phyloP scores from a whole-genome alignment of 2,797 vertebrate genomes.

The Melanotaenia maccullochi region DNA sequence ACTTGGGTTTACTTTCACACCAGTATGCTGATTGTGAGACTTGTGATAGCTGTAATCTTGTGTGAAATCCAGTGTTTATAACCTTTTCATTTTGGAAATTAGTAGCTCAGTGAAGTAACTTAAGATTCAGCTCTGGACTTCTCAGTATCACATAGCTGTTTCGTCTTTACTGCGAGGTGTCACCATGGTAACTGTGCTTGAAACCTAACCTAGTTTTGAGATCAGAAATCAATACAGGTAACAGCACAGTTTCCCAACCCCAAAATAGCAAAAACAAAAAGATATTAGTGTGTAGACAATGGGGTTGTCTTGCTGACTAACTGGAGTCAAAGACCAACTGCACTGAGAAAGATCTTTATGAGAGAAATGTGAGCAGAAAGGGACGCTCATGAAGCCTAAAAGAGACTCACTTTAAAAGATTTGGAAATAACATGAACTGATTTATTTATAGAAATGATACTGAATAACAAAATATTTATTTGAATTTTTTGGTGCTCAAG shows the following conservation, averaged over 20 bases:
- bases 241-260: neutral
- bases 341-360: neutral
- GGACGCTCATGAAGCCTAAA: neutral
- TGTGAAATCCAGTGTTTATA: too few relatives aligned
- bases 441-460: too few relatives aligned
- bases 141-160: neutral
- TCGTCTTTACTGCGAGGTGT: too few relatives aligned
- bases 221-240: neutral
- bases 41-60: too few relatives aligned
- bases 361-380: neutral
- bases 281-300: too few relatives aligned
- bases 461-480: neutral
- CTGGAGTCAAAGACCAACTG: neutral
- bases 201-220: neutral
- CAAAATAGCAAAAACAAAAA: too few relatives aligned
- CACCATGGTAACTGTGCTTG: too few relatives aligned
- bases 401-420: neutral
- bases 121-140: neutral
- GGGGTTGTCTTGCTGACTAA: neutral
- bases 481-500: neutral
- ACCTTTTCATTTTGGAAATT: too few relatives aligned
- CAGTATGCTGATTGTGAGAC: too few relatives aligned
- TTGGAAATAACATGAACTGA: too few relatives aligned
- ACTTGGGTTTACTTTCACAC: too few relatives aligned
- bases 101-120: too few relatives aligned